phyloP scores from a whole-genome alignment of 2,888 invertebrate species.

The Oscheius sp. region DNA sequence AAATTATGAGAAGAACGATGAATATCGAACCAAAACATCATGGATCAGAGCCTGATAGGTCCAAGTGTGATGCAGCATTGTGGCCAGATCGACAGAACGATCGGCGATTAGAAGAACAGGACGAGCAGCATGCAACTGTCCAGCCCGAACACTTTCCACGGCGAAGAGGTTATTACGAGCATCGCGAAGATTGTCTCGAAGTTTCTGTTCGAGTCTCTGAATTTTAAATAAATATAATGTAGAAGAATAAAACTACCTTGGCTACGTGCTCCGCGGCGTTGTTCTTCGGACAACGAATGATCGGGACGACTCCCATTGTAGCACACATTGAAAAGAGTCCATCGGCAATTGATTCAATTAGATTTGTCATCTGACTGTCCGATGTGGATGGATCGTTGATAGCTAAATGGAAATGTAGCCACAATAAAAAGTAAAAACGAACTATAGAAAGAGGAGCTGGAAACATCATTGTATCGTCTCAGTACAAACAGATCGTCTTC shows the following conservation, averaged over 20 bases:
- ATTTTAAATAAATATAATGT: slow-evolving; percentile 23
- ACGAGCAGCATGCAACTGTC: slow-evolving; percentile 75
- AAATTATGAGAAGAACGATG: not conserved
- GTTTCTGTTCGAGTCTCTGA: slow-evolving; percentile 90
- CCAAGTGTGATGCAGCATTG: slow-evolving; percentile 98
- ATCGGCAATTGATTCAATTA: slow-evolving; percentile 94
- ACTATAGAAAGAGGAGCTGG: slow-evolving; percentile 82
- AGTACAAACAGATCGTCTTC: slow-evolving; percentile 92
- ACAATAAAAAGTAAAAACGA: slow-evolving; percentile 68
- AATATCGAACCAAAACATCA: slow-evolving; percentile 82
- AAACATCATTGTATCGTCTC: slow-evolving; percentile 87
- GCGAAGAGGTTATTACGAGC: slow-evolving; percentile 93
- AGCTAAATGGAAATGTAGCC: slow-evolving; percentile 40
- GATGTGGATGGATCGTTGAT: slow-evolving; percentile 68
- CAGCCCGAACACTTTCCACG: slow-evolving; percentile 78
- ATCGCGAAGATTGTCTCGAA: slow-evolving; percentile 95
- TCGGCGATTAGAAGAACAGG: slow-evolving; percentile 58
- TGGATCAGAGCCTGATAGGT: slow-evolving; percentile 98
- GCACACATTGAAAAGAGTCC: slow-evolving; percentile 97
- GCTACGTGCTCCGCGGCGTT: slow-evolving; percentile 99
- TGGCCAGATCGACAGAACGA: slow-evolving; percentile 80
- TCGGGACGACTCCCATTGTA: slow-evolving; percentile 91
- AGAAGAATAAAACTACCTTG: slow-evolving; percentile 43
- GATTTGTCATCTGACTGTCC: slow-evolving; percentile 92
- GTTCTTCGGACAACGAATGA: slow-evolving; percentile 90